Conservation (phyloP, 1,140 invertebrate genomes). For the Venturia canescens region DNA sequence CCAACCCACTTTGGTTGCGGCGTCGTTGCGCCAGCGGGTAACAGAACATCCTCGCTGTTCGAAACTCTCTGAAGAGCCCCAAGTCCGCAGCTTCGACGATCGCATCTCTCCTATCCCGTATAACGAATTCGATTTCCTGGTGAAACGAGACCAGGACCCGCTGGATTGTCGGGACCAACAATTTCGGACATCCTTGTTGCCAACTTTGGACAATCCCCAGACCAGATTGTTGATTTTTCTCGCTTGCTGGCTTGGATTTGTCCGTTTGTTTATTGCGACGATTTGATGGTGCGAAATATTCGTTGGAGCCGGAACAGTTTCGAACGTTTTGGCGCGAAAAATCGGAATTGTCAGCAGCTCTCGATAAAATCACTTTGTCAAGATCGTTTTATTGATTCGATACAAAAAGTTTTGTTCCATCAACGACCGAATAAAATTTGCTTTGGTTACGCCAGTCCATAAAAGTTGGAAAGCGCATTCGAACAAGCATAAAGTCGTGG, state of each 20-base stretch:
- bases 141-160: slow-evolving; percentile 45
- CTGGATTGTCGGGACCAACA: slow-evolving; percentile 11
- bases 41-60: slow-evolving; percentile 43
- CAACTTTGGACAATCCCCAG: background rate
- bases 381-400: too few species aligned
- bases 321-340: too few species aligned
- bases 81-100: slow-evolving; percentile 58
- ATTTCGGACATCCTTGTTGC: slow-evolving; percentile 1
- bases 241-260: background rate
- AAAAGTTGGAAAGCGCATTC: too few species aligned
- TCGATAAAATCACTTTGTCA: too few species aligned
- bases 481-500: background rate
- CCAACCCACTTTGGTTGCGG: slow-evolving; percentile 6
- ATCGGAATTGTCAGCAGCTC: too few species aligned
- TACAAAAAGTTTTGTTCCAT: too few species aligned
- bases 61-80: slow-evolving; percentile 38
- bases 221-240: background rate
- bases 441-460: too few species aligned
- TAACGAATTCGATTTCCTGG: slow-evolving; percentile 66
- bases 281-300: background rate
- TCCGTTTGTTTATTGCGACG: background rate
- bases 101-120: slow-evolving; percentile 58
- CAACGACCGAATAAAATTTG: too few species aligned
- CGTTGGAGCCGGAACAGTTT: background rate
- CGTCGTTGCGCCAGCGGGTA: slow-evolving; percentile 14